Conservation (phyloP, 2,113 vertebrate species). For the Entosphenus tridentatus region DNA sequence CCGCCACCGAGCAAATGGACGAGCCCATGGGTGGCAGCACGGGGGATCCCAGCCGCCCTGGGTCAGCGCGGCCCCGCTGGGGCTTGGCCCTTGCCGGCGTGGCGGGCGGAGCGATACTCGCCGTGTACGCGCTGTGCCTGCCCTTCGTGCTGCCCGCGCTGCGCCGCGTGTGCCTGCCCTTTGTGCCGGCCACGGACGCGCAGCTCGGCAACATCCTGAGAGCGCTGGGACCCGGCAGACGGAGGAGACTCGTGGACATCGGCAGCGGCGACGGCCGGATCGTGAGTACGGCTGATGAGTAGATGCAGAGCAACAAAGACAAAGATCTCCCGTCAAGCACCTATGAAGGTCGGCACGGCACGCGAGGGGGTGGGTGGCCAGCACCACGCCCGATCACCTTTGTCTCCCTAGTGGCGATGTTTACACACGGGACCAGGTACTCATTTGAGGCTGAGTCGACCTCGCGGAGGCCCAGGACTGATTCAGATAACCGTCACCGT, state of each 20-base stretch:
- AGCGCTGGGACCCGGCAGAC: constrained; percentile 27
- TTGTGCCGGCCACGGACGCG: constrained; percentile 51
- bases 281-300: constrained; percentile 29
- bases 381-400: too few species aligned
- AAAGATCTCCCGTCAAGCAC: too few species aligned
- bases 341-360: too few species aligned
- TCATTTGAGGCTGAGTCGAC: too few species aligned
- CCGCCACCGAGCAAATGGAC: too few species aligned
- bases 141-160: constrained; percentile 60
- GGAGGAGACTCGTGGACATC: constrained; percentile 39
- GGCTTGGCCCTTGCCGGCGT: constrained; percentile 30
- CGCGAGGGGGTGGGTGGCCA: too few species aligned
- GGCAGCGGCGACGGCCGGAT: constrained; percentile 80
- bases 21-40: too few species aligned
- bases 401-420: too few species aligned
- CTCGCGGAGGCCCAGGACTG: too few species aligned
- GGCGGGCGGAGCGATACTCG: constrained; percentile 34
- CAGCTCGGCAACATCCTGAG: constrained; percentile 55
- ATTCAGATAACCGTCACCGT: too few species aligned
- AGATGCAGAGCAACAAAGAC: too few species aligned
- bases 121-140: constrained; percentile 32
- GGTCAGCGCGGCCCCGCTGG: constrained; percentile 12
- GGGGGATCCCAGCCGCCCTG: neutral
- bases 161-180: constrained; percentile 60
- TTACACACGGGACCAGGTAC: too few species aligned